Conservation (phyloP, 1,140 invertebrate genomes). For the Ceratina calcarata region DNA sequence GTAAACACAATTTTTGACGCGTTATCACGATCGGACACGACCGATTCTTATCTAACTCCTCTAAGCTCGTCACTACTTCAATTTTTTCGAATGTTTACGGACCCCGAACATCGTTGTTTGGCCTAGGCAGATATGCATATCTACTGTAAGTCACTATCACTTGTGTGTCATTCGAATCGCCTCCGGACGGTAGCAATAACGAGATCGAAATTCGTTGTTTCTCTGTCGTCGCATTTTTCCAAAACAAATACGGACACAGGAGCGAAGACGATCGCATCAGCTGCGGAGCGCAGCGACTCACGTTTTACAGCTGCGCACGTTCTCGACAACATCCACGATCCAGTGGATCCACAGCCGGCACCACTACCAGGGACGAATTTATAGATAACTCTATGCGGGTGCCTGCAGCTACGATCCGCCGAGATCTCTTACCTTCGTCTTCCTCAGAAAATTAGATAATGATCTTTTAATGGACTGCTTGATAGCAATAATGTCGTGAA, state of each 20-base stretch:
- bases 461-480: too few relatives aligned
- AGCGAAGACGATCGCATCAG: constrained; percentile 48
- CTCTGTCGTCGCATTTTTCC: constrained; percentile 47
- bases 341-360: constrained; percentile 57
- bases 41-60: neutral
- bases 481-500: too few relatives aligned
- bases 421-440: neutral
- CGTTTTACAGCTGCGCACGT: constrained; percentile 58
- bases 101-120: constrained; percentile 31
- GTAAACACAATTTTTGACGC: neutral
- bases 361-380: constrained; percentile 50
- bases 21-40: neutral
- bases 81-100: constrained; percentile 13
- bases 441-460: too few relatives aligned
- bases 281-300: constrained; percentile 58
- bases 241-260: constrained; percentile 48
- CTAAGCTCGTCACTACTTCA: constrained; percentile 22
- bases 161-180: neutral
- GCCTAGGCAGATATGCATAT: too few relatives aligned
- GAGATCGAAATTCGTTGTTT: constrained; percentile 22
- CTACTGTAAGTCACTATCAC: constrained; percentile 13
- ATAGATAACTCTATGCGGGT: constrained; percentile 24
- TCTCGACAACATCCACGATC: constrained; percentile 37
- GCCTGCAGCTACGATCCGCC: constrained; percentile 11
- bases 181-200: neutral